These are phyloP conservation scores for Drymodes brunneopygia DNA, from an alignment of 2,113 vertebrate genomes.

Conservation along the genomic window DNA sequence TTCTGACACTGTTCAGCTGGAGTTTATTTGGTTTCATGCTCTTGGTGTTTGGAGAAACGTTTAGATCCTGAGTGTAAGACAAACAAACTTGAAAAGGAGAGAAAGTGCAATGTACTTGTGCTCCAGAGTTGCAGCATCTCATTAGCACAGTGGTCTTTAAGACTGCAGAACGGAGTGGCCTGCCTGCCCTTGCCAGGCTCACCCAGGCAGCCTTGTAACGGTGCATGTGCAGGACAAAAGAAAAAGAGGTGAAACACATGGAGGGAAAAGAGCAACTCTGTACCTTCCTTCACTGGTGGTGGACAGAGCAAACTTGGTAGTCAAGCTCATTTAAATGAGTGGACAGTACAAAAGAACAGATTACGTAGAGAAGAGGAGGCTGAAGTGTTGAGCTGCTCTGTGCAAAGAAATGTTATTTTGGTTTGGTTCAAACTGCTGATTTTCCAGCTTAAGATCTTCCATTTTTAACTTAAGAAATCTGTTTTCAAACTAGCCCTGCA, in stretches of 20 bases:
- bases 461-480: conserved; percentile 31
- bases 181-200: background rate
- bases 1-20: conserved; percentile 5
- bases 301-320: background rate
- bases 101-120: background rate
- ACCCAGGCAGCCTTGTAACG: background rate
- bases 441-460: background rate
- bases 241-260: background rate
- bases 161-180: background rate
- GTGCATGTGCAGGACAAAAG: background rate
- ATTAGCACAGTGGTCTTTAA: background rate
- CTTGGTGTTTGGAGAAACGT: background rate
- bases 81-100: conserved; percentile 22
- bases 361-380: background rate
- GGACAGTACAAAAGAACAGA: conserved; percentile 1
- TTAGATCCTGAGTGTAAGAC: conserved; percentile 8
- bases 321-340: background rate
- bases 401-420: conserved; percentile 41
- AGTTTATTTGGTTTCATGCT: conserved; percentile 43
- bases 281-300: background rate
- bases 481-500: background rate
- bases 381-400: conserved; percentile 14
- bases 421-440: conserved; percentile 51
- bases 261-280: background rate
- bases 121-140: conserved; percentile 1